Evolutionary conservation across 2,797 vertebrate genomes (phyloP), one percentile per base, ranked within the genome.

Genomic region (Sparidentex hasta): DNA sequence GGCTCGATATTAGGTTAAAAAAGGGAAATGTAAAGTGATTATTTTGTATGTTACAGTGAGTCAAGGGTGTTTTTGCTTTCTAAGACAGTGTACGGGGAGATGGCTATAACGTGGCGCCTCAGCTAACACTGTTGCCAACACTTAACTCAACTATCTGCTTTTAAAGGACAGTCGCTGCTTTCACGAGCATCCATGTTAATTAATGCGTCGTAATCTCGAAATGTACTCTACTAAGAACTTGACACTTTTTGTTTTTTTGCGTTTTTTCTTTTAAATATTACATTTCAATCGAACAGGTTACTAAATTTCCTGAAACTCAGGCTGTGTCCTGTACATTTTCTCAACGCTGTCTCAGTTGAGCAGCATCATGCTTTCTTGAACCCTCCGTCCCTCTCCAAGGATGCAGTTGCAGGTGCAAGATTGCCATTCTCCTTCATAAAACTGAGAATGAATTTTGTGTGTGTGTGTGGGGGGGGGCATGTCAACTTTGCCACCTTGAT

Each of bases 91-190:
- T 38, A 17, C 20, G 57, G 67, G 68, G 78, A 69, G 63, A 85
- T 71, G 79, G 62, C 66, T 90, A 59, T 90, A 92, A 93, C 94
- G 92, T 94, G 91, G 93, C 92, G 90, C 85, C 63, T 85, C 13
- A 41, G 80, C 44, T 74, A 70, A 73, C 88, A 70, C 78, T 80
- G 75, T 81, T 88, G 27, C 78, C 85, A 79, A 27, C 44, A 55
- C 54, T 62, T 62, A 70, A n/a, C n/a, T 81, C 84, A 81, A 25
- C 61, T 80, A 63, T 56, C 63, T 71, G 46, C 71, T 46, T 4
- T 48, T 33, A n/a, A 21, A 56, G 4, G 25, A 50, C 44, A 67
- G 5, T 12, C 33, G 25, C 17, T 16, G 0, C 0, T 4, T 17
- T 23, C 2, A 1, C 3, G 5, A 25, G 17, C 5, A 54, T 23